Evolutionary conservation across 2,888 invertebrate species (phyloP).

Genomic region (Hymenopus coronatus): DNA sequence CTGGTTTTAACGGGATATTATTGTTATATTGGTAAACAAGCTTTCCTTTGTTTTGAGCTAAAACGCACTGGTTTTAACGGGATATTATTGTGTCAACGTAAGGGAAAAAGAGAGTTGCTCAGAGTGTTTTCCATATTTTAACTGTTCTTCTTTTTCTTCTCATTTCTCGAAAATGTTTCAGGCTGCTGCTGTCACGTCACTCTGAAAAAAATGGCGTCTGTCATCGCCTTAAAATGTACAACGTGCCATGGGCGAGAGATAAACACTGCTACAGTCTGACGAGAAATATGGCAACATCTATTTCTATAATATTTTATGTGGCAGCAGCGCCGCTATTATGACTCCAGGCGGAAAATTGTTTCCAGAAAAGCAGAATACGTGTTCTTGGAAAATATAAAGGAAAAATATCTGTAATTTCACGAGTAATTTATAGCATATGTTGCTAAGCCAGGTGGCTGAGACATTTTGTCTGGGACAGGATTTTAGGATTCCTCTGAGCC

Average conservation of each 20-base stretch:
- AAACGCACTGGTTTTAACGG: neutral
- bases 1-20: neutral
- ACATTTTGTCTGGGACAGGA: no score
- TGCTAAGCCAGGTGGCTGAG: no score
- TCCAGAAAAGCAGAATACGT: neutral
- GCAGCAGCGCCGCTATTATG: neutral
- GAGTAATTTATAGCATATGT: neutral
- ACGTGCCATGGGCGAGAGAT: neutral
- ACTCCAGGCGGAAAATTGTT: neutral
- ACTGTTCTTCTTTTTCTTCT: neutral
- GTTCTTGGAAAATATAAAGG: neutral
- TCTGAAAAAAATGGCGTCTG: neutral
- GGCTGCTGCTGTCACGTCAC: neutral
- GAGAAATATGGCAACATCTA: neutral
- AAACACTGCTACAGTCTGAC: neutral
- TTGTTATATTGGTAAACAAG: no score
- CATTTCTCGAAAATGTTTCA: neutral
- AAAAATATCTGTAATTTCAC: neutral
- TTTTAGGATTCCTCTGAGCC: no score
- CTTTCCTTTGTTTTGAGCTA: no score
- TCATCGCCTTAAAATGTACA: neutral
- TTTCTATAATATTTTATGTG: neutral
- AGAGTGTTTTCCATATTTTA: neutral
- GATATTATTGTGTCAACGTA: neutral
- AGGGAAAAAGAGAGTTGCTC: neutral